These are phyloP conservation scores for Xiphorhynchus elegans DNA, from an alignment of 2,113 vertebrate genomes.

Conservation along the genomic window DNA sequence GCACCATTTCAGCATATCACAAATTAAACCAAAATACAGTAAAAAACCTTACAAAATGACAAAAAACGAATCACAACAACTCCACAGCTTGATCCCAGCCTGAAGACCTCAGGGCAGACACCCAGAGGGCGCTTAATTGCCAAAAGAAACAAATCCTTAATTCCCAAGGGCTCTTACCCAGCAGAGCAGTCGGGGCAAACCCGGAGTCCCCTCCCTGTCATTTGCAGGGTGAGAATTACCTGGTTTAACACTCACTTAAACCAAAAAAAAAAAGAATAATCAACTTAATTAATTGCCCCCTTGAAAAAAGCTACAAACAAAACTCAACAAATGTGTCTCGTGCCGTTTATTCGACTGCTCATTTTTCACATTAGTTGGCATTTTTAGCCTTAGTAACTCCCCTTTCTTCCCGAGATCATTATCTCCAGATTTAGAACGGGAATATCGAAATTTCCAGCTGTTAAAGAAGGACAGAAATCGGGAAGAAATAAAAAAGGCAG, in stretches of 20 bases:
- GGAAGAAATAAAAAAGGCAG: neutral
- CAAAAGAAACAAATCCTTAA: neutral
- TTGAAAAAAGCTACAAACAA: neutral
- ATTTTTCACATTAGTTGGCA: neutral
- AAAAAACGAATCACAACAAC: neutral
- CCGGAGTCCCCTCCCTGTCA: too few species aligned
- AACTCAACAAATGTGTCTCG: neutral
- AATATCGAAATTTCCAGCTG: neutral
- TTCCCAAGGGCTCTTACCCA: accelerated
- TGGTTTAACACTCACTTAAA: neutral
- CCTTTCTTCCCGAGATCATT: neutral
- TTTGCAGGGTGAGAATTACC: neutral
- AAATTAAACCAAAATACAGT: neutral
- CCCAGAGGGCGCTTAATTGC: too few species aligned
- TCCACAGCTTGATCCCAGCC: neutral
- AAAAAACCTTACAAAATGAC: neutral
- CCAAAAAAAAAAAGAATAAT: neutral
- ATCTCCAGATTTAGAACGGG: neutral
- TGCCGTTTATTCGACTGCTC: neutral
- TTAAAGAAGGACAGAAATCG: neutral
- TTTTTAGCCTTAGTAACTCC: neutral
- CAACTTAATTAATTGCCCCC: neutral
- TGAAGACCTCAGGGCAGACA: too few species aligned
- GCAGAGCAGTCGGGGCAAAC: neutral
- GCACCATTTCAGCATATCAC: neutral